Evolutionary conservation across 2,113 vertebrate genomes (phyloP).

Genomic region (Okapia johnstoni): DNA sequence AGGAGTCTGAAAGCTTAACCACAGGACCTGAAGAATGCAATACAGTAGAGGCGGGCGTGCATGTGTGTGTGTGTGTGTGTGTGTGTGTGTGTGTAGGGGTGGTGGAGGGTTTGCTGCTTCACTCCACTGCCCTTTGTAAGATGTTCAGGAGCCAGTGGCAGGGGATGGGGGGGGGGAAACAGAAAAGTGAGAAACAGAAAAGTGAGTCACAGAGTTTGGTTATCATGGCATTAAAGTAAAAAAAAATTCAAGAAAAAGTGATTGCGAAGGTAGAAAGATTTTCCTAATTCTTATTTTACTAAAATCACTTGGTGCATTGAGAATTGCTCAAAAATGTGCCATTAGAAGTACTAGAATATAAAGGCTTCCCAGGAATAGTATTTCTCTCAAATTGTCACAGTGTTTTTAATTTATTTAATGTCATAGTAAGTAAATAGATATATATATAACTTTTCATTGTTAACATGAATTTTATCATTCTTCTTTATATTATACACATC

Average conservation of each 20-base stretch:
- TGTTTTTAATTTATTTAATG: not conserved
- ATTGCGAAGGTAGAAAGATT: not conserved
- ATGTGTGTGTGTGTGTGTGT: not conserved
- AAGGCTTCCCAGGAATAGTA: not conserved
- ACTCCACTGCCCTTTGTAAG: not conserved
- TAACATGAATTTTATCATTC: not conserved
- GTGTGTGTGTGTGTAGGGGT: not conserved
- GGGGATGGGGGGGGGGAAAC: not conserved
- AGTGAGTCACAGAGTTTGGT: not conserved
- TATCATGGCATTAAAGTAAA: not conserved
- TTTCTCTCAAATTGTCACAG: not conserved
- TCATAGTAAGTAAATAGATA: not conserved
- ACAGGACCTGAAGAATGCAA: not conserved
- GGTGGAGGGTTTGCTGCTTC: not conserved
- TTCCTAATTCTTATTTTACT: not conserved
- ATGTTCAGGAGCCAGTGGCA: not conserved
- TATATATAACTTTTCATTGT: not conserved
- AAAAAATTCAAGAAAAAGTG: not conserved
- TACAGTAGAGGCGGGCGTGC: no score
- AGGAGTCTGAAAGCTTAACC: not conserved
- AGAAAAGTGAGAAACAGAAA: not conserved
- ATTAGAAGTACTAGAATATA: not conserved
- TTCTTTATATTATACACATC: not conserved
- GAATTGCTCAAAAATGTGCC: not conserved
- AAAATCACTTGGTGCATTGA: not conserved